Evolutionary conservation across 1,140 invertebrate genomes (phyloP).

Genomic region (Bombyx mori): DNA sequence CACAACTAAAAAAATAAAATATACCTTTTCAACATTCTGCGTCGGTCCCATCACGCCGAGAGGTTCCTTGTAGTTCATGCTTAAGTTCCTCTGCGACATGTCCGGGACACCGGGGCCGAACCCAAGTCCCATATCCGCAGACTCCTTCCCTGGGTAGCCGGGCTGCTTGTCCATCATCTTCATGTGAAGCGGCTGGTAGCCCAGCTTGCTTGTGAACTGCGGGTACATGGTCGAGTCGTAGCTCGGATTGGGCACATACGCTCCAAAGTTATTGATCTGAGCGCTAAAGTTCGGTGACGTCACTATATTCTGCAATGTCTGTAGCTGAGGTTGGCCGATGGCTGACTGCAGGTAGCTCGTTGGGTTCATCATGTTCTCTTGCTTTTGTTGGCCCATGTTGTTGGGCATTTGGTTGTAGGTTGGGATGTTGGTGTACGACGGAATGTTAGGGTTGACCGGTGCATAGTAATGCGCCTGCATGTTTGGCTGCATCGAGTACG

Average conservation of each 20-base stretch:
- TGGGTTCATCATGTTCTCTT: constrained; percentile 23
- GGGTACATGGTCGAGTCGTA: constrained; percentile 60
- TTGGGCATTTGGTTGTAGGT: constrained; percentile 31
- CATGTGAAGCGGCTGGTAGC: constrained; percentile 35
- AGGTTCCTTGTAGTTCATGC: constrained; percentile 30
- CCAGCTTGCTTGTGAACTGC: constrained; percentile 41
- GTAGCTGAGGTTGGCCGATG: constrained; percentile 40
- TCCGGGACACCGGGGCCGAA: constrained; percentile 32
- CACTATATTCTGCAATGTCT: constrained; percentile 40
- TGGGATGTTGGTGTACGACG: constrained; percentile 34
- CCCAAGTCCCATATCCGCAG: constrained; percentile 25
- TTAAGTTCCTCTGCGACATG: constrained; percentile 30
- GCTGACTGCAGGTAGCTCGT: constrained; percentile 32
- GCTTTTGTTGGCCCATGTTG: constrained; percentile 21
- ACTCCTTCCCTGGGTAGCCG: constrained; percentile 27
- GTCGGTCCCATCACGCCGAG: constrained; percentile 19
- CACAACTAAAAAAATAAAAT: too few species aligned
- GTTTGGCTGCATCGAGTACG: constrained; percentile 17
- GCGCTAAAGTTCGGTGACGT: constrained; percentile 41
- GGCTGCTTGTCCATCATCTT: constrained; percentile 32
- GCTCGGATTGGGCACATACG: constrained; percentile 30
- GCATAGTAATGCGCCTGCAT: constrained; percentile 39
- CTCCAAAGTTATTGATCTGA: constrained; percentile 28
- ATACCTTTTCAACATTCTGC: constrained; percentile 27
- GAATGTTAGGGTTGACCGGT: constrained; percentile 23